Evolutionary conservation across 2,797 vertebrate genomes (phyloP).

Genomic region (Fistularia commersonii): DNA sequence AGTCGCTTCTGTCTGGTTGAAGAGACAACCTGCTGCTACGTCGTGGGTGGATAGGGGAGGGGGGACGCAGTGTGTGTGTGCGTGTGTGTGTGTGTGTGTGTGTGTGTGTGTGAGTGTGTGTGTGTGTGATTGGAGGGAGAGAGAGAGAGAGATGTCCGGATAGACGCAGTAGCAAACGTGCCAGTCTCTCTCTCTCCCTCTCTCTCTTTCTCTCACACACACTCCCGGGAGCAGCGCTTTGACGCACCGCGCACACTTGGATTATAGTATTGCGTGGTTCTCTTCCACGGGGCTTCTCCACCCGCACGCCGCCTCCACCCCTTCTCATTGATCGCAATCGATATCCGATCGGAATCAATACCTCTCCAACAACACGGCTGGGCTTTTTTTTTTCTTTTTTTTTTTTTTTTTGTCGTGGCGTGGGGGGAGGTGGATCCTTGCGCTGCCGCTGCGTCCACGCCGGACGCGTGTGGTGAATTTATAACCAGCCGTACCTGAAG

Average conservation of each 20-base stretch:
- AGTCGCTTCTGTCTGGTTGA: constrained; percentile 55
- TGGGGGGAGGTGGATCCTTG: constrained; percentile 6
- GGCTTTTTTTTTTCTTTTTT: constrained; percentile 26
- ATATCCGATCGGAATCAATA: constrained; percentile 53
- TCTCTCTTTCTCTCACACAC: constrained; percentile 31
- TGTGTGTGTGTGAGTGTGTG: constrained; percentile 6
- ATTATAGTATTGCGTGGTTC: constrained; percentile 63
- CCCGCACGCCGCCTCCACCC: constrained; percentile 22
- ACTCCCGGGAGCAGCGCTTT: constrained; percentile 63
- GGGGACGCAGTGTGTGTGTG: constrained; percentile 27
- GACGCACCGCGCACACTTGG: constrained; percentile 67
- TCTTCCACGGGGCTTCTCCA: constrained; percentile 40
- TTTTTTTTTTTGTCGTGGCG: too few species aligned
- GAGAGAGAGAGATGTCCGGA: constrained; percentile 32
- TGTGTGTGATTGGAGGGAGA: constrained; percentile 11
- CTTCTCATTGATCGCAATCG: constrained; percentile 25
- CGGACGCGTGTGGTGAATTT: constrained; percentile 69
- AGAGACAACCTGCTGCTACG: constrained; percentile 48
- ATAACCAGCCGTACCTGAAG: constrained; percentile 63
- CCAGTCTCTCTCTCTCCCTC: constrained; percentile 31
- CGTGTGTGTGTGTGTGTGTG: constrained; percentile 4
- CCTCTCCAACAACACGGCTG: constrained; percentile 42
- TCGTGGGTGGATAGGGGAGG: too few species aligned
- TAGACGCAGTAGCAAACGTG: constrained; percentile 57
- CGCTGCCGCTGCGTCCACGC: constrained; percentile 32